Conservation (phyloP, 2,797 vertebrate species). For the Poliocrania exsul region DNA sequence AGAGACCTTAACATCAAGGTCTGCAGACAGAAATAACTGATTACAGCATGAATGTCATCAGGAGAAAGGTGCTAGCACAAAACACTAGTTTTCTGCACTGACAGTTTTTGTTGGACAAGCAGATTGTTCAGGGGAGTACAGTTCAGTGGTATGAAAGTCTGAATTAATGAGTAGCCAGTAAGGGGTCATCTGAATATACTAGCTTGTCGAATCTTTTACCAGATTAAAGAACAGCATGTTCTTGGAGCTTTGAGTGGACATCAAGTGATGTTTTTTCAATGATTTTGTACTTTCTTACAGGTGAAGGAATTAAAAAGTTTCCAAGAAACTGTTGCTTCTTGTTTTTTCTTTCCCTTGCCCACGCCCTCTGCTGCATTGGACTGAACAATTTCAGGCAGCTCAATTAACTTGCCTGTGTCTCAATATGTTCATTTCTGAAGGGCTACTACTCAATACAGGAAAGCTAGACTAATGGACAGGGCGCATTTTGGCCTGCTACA, state of each 20-base stretch:
- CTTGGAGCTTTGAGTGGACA: neutral
- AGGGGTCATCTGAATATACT: neutral
- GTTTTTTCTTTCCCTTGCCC: neutral
- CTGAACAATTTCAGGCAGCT: neutral
- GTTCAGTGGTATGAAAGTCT: neutral
- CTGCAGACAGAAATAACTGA: neutral
- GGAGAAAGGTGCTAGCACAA: neutral
- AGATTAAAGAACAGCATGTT: neutral
- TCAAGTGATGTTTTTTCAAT: neutral
- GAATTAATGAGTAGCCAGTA: conserved; percentile 27
- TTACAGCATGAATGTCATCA: neutral
- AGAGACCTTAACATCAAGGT: neutral
- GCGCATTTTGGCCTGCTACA: neutral
- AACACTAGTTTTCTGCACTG: neutral
- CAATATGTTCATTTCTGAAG: neutral
- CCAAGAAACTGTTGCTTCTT: neutral
- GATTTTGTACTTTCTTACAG: neutral
- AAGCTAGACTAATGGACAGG: neutral
- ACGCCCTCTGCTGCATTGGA: fast-evolving
- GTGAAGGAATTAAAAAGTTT: neutral
- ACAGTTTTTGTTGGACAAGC: neutral
- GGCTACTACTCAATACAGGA: neutral
- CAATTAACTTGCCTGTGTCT: neutral
- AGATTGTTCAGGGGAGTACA: neutral
- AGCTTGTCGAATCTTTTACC: conserved; percentile 18